phyloP scores from a whole-genome alignment of 2,797 vertebrate genomes.

The Tauraco hartlaubi region DNA sequence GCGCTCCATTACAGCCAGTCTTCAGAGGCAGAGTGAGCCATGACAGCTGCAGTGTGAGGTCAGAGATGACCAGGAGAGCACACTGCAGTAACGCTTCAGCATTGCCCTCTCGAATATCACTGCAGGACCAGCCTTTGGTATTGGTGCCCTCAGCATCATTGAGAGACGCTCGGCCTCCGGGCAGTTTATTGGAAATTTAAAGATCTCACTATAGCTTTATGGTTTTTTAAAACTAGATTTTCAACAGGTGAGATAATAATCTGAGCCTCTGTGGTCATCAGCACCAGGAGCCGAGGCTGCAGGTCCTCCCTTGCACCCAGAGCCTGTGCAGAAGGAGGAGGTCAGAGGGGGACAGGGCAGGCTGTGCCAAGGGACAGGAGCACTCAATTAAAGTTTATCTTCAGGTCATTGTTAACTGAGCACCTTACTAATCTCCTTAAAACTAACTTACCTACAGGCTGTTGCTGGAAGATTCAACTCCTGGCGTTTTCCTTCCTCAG shows the following conservation, averaged over 20 bases:
- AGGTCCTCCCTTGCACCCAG: neutral
- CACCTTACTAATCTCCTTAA: neutral
- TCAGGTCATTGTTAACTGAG: neutral
- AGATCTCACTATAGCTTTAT: neutral
- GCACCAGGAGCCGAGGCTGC: neutral
- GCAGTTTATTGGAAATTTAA: neutral
- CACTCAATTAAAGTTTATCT: neutral
- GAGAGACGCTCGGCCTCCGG: neutral
- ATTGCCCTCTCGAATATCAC: neutral
- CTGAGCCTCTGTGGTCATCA: neutral
- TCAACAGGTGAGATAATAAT: neutral
- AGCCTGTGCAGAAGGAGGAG: neutral
- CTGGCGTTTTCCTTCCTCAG: neutral
- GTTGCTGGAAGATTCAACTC: neutral
- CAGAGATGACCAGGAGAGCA: neutral
- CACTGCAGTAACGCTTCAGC: neutral
- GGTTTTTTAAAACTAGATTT: neutral
- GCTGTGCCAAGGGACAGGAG: neutral
- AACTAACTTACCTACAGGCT: neutral
- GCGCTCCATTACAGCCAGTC: neutral
- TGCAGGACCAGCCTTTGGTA: fast-evolving
- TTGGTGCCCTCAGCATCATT: neutral
- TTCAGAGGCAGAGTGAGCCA: neutral
- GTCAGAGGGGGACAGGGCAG: neutral
- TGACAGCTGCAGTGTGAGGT: neutral